Base-by-base conservation (phyloP, 1,140 invertebrate genomes). In the Diploscapter pachys region DNA sequence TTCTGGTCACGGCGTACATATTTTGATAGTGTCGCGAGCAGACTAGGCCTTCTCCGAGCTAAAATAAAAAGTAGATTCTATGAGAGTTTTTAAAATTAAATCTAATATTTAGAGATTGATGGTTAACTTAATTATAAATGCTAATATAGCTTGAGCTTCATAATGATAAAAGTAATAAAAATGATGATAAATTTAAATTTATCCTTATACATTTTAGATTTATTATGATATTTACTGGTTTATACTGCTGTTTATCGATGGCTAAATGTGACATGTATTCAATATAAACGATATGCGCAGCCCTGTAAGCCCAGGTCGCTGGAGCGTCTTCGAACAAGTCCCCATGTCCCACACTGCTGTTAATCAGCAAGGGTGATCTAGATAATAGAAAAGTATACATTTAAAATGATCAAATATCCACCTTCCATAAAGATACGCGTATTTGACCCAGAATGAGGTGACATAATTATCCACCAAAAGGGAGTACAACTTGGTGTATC, bases 381-480 rank as follows among this genome's bases (percentile, higher is more conserved):
- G n/a, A 72, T 5, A 62, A 51, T 50, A 72, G 5, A 5, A 13
- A 57, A 9, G 63, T 52, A 50, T 52, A 50, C 5, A 13, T 11
- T 50, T 48, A n/a, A 5, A n/a, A 13, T 5, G 11, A 31, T 31
- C 11, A 6, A n/a, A 11, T 48, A 31, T 31, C 8, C 51, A 72
- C 71, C 57, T 72, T 51, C 63, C 64, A 63, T 79, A 78, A 3
- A 83, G 71, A 73, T 83, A 83, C 3, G 78, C 79, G 69, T 84
- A 83, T 57, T 82, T 82, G 56, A 82, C 81, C 82, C 82, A 83
- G 71, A 83, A 82, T 3, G 62, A 62, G 11, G 79, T 83, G 8
- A 83, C 79, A 72, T 83, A 83, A 66, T 83, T 83, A 48, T 74
- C 66, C n/a, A 59, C 75, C 55, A 80, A 76, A 3, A 66, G 65